Base-by-base conservation (phyloP, 2,113 vertebrate species). In the Fregetta grallaria region DNA sequence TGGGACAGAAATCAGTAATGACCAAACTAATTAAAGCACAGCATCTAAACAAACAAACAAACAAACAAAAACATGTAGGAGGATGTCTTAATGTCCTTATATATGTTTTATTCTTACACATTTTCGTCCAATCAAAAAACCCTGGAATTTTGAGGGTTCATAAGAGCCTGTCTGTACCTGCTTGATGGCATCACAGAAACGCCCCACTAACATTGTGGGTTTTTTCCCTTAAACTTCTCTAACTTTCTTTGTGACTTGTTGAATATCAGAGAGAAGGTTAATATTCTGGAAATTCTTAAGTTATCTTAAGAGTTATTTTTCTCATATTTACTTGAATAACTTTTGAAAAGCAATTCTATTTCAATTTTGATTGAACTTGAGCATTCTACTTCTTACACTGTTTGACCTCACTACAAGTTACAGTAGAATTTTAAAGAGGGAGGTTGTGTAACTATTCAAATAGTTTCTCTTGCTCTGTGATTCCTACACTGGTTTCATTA, bases 131-230 rank as follows among this genome's bases (percentile, higher is more conserved):
- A 38, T 90, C 29, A 55, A 74, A 76, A 63, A 53, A 47, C 1
- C 6, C 4, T 49, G n/a, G 16, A 44, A 22, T 85, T 85, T 65
- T 63, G 66, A 56, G 47, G 40, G 9, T 44, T 92, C 10, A 1
- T 61, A 82, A 68, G 59, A 66, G 23, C 38, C 27, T 76, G 9
- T 36, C 15, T 75, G 11, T 61, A 40, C 79, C 49, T 58, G 14
- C 50, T 70, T 45, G 25, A 58, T 71, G 30, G 14, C 25, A 47
- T 68, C 53, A 47, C 70, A 72, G 56, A 78, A 89, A 73, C 80
- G 29, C 32, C 32, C 42, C 11, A 14, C 18, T 55, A 18, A 26
- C 3, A 3, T 66, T 67, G 38, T 18, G 7, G 11, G 0, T 4
- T 67, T 52, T 74, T 49, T 50, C 72, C 27, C 49, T 73, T 50